phyloP scores from a whole-genome alignment of 2,797 vertebrate species.

The Halcyon badia region DNA sequence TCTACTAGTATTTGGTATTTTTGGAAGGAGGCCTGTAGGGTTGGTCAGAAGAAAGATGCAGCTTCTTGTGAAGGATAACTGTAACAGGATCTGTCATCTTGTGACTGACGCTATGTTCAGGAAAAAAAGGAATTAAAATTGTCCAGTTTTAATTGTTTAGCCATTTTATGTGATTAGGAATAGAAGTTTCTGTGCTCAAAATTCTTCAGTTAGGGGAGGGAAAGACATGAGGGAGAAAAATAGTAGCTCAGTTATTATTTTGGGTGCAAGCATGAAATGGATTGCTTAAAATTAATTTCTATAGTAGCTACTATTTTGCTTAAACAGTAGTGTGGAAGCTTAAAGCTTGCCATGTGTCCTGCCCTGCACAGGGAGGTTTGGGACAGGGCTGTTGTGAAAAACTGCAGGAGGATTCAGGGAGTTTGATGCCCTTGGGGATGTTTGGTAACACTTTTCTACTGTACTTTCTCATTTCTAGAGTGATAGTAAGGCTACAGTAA shows the following conservation, averaged over 20 bases:
- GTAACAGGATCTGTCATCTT: not conserved
- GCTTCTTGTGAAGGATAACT: not conserved
- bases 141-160: no score
- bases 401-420: not conserved
- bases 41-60: not conserved
- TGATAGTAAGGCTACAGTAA: not conserved
- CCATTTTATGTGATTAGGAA: not conserved
- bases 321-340: no score
- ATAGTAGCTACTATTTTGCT: not conserved
- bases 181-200: not conserved
- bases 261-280: not conserved
- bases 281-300: not conserved
- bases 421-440: not conserved
- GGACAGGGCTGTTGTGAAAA: not conserved
- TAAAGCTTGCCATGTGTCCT: not conserved
- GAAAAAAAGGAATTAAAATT: not conserved
- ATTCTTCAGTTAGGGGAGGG: not conserved
- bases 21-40: not conserved
- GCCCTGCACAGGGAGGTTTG: not conserved
- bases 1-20: not conserved
- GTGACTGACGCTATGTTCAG: not conserved
- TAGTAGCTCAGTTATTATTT: not conserved
- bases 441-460: not conserved
- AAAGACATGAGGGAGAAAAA: not conserved
- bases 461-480: not conserved